Percentiles rank a stretch among this genome's conserved stretches.
phyloP scores from a whole-genome alignment of 2,113 vertebrate species.

The Erinaceus europaeus region DNA sequence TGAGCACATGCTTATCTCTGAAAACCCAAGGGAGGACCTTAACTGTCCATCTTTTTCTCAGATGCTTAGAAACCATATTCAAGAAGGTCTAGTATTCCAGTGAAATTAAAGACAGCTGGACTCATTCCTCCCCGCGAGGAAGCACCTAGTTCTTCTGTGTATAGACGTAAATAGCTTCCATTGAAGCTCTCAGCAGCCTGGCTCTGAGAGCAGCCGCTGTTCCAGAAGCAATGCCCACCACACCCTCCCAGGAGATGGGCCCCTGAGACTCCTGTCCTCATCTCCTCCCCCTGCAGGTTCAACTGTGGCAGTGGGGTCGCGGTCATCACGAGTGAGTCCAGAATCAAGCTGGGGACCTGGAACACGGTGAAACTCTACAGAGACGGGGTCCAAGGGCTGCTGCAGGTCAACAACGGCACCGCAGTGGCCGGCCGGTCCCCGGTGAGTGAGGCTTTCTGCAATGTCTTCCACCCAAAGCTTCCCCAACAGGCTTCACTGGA shows the following conservation, averaged over 20 bases:
- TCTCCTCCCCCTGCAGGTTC: constrained; percentile 83
- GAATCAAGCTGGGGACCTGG: constrained; percentile 90
- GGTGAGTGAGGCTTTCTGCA: constrained; percentile 77
- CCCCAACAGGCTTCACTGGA: fast-evolving
- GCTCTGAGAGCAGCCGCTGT: neutral
- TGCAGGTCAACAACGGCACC: constrained; percentile 88
- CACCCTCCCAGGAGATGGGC: too few relatives aligned
- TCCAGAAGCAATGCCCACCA: neutral
- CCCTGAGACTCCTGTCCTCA: neutral
- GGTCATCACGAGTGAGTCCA: constrained; percentile 87
- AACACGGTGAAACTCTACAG: constrained; percentile 87
- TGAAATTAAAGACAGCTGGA: neutral
- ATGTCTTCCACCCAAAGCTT: fast-evolving
- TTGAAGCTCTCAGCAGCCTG: neutral
- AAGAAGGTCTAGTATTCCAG: neutral
- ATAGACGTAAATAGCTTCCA: neutral
- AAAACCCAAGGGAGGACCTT: neutral
- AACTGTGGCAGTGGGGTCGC: constrained; percentile 95
- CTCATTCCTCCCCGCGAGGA: neutral
- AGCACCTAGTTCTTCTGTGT: fast-evolving
- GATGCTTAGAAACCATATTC: neutral
- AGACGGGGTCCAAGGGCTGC: constrained; percentile 90
- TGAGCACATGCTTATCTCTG: neutral
- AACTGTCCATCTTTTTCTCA: neutral
- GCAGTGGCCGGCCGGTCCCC: constrained; percentile 90